phyloP scores from a whole-genome alignment of 2,797 vertebrate genomes.

The Sitta carolinensis region DNA sequence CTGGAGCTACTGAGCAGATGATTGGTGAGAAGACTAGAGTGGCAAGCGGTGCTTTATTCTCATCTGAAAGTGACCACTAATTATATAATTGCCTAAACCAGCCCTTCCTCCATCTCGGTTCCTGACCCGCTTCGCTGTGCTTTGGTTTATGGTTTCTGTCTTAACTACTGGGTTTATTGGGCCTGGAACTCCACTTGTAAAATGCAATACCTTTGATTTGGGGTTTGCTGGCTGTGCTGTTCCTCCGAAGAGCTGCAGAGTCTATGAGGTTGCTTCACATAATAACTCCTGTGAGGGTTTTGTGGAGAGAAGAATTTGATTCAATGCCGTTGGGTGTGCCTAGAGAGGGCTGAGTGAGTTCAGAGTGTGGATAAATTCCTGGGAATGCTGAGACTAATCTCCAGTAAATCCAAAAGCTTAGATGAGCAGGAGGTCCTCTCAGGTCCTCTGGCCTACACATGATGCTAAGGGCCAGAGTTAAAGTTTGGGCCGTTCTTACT shows the following conservation, averaged over 20 bases:
- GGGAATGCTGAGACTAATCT: neutral
- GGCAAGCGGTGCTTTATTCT: neutral
- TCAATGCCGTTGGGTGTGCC: neutral
- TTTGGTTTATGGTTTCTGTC: slow-evolving; percentile 30
- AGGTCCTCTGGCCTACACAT: neutral
- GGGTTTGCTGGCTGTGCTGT: neutral
- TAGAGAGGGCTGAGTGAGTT: neutral
- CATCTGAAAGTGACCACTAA: slow-evolving; percentile 50
- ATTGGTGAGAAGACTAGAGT: neutral
- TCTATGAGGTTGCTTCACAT: neutral
- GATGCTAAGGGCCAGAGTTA: neutral
- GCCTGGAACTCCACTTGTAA: slow-evolving; percentile 24
- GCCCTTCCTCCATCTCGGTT: slow-evolving; percentile 9
- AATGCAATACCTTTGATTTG: neutral
- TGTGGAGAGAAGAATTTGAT: neutral
- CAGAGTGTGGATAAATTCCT: neutral
- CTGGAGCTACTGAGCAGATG: neutral
- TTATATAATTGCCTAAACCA: slow-evolving; percentile 14
- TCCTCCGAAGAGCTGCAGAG: neutral
- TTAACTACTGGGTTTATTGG: neutral
- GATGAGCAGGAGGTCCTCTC: neutral
- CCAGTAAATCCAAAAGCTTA: neutral
- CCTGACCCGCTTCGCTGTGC: neutral
- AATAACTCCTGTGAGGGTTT: neutral
- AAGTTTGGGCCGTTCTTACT: rapidly evolving